Evolutionary conservation across 2,113 vertebrate species (phyloP).

Genomic region (Colossoma macropomum): DNA sequence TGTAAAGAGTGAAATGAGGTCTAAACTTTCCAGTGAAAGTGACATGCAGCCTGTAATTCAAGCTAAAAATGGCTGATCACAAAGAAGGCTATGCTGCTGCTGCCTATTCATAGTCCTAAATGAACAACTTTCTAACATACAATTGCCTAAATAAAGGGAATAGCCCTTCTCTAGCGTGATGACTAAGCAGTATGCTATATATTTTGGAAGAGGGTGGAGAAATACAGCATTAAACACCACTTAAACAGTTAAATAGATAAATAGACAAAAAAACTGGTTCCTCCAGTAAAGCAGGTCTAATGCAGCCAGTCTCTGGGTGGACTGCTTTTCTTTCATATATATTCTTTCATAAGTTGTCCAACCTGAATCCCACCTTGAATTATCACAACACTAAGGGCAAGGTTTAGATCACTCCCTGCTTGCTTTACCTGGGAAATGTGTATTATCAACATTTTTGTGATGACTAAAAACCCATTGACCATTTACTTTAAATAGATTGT

Average conservation of each 20-base stretch:
- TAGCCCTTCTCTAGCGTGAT: neutral
- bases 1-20: neutral
- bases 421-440: neutral
- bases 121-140: neutral
- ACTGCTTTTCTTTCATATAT: too few species aligned
- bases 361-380: neutral
- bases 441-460: neutral
- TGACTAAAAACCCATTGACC: neutral
- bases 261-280: neutral
- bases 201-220: neutral
- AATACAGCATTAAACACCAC: neutral
- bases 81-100: neutral
- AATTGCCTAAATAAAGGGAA: neutral
- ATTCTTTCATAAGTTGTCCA: neutral
- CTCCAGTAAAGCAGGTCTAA: neutral
- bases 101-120: neutral
- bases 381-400: too few species aligned
- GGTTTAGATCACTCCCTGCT: neutral
- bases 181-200: too few species aligned
- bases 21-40: neutral
- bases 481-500: slow-evolving; percentile 4
- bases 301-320: neutral
- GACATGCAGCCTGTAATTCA: neutral
- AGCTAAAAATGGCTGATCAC: neutral
- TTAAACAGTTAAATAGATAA: too few species aligned